These are phyloP conservation scores for Ennomos fuscantarius DNA, from an alignment of 2,888 invertebrate species.

Conservation along the genomic window DNA sequence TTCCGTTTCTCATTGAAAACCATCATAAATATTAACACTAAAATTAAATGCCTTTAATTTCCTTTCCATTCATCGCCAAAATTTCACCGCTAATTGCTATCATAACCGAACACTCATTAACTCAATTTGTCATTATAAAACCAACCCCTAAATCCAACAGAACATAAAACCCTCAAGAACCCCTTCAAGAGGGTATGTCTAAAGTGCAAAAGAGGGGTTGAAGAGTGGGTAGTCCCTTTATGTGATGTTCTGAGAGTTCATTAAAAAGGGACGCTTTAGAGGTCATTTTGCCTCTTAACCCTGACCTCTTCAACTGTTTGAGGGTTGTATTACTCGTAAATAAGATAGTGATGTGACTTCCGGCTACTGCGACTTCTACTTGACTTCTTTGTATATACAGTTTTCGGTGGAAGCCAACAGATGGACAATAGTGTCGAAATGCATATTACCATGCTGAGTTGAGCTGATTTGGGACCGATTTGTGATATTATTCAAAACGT, in stretches of 20 bases:
- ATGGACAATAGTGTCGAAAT: too few species aligned
- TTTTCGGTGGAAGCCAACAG: too few species aligned
- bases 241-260: conserved; percentile 40
- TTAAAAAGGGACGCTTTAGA: conserved; percentile 41
- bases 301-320: conserved; percentile 39
- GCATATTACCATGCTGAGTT: too few species aligned
- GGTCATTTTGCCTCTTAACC: conserved; percentile 35
- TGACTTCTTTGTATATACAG: too few species aligned
- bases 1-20: conserved; percentile 3
- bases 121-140: conserved; percentile 32
- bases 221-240: conserved; percentile 27
- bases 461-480: too few species aligned
- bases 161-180: conserved; percentile 25
- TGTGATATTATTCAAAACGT: too few species aligned
- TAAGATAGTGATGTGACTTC: conserved; percentile 16
- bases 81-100: conserved; percentile 25
- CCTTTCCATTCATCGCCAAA: conserved; percentile 13
- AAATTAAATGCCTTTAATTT: conserved; percentile 13
- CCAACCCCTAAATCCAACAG: conserved; percentile 19
- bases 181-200: conserved; percentile 24
- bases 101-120: conserved; percentile 29
- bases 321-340: conserved; percentile 33
- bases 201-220: conserved; percentile 28
- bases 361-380: not conserved
- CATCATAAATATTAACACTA: conserved; percentile 11